Base-by-base conservation (phyloP, 2,113 vertebrate species). In the Tauraco erythrolophus region DNA sequence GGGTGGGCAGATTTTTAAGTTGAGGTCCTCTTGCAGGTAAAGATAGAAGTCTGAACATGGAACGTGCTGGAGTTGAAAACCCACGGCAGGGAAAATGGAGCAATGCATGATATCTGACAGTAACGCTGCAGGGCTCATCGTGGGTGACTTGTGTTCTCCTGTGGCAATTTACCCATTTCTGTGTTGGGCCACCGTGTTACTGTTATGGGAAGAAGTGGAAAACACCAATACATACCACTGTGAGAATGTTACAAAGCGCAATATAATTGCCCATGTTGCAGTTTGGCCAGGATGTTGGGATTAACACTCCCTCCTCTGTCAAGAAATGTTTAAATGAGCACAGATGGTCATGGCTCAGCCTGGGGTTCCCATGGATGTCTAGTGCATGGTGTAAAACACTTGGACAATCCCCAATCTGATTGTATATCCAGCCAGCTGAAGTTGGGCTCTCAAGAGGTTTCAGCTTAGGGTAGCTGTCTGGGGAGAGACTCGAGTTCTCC, bases 241-340 rank as follows among this genome's bases (percentile, higher is more conserved):
- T 66, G 80, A 81, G 60, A 71, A 60, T 23, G 39, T 75, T 82
- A 39, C 22, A 56, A 71, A 89, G 57, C 71, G 76, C 60, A 30
- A 2, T 33, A 7, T 93, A 91, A 95, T 89, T 92, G 81, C 48
- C 83, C 10, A 0, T 79, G 60, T 39, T 95, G 79, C 60, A 60
- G 79, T 86, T 94, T 94, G 86, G 88, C 88, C 83, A 71, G 76
- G 83, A 95, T 91, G 35, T 93, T 4, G 6, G 86, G 84, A 91
- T 92, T 96, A 94, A 84, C 48, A 14, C 80, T 95, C 72, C 83
- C 56, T 91, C 12, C 83, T 91, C 94, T 92, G 60, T 95, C 83
- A 92, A 96, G 78, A 80, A 86, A 83, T 71, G 88, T 92, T 94
- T 96, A 96, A 97, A 82, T 93, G 96, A 96, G 83, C 80, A 66